A percentile compares a stretch with the other conserved stretches of the same genome.
Evolutionary conservation across 1,140 invertebrate species (phyloP).

Genomic region (Calephelis nemesis): DNA sequence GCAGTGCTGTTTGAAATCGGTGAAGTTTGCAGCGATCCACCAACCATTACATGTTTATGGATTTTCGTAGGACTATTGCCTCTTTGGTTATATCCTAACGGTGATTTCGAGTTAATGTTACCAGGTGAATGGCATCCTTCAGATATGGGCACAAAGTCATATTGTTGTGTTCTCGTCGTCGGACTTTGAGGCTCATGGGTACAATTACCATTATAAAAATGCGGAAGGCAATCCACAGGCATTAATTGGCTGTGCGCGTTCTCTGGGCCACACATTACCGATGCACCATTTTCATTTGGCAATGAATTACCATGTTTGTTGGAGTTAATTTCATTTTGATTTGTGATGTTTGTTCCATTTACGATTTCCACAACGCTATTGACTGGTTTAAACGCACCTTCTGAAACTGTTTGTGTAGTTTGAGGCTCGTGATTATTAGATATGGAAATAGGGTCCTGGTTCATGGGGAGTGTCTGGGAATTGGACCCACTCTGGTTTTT

Average conservation of each 20-base stretch:
- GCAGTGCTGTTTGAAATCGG: conserved; percentile 68
- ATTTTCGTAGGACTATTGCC: conserved; percentile 67
- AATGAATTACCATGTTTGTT: conserved; percentile 44
- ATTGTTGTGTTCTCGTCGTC: conserved; percentile 84
- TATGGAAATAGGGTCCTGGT: conserved; percentile 37
- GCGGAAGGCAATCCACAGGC: conserved; percentile 37
- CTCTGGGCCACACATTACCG: conserved; percentile 43
- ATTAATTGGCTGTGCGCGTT: conserved; percentile 40
- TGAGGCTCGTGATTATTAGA: conserved; percentile 40
- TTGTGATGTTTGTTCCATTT: conserved; percentile 41
- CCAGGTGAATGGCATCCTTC: conserved; percentile 84
- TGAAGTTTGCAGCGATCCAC: conserved; percentile 65
- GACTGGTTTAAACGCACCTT: conserved; percentile 60
- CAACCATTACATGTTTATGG: conserved; percentile 67
- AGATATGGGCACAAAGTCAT: conserved; percentile 91
- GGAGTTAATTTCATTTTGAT: conserved; percentile 39
- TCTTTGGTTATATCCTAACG: conserved; percentile 54
- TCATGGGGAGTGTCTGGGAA: conserved; percentile 39
- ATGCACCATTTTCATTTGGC: conserved; percentile 50
- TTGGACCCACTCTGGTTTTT: conserved; percentile 71
- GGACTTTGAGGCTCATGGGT: conserved; percentile 79
- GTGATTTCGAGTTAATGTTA: conserved; percentile 68
- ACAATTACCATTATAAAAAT: conserved; percentile 63
- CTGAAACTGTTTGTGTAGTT: conserved; percentile 35
- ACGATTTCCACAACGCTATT: conserved; percentile 39